phyloP scores from a whole-genome alignment of 1,140 invertebrate genomes.

The Drosophila busckii region DNA sequence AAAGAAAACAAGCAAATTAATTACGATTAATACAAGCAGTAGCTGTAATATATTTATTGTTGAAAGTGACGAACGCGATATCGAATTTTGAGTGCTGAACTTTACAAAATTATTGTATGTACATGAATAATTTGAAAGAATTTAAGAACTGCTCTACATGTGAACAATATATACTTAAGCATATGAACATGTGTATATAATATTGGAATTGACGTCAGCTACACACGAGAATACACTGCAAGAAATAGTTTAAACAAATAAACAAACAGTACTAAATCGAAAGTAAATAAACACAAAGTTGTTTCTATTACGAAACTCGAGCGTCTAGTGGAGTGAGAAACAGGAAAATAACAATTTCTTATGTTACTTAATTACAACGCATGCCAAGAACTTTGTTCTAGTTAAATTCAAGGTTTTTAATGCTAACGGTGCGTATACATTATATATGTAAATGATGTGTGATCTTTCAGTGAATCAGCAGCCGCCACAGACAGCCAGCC shows the following conservation, averaged over 20 bases:
- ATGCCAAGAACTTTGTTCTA: slow-evolving; percentile 46
- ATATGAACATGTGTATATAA: slow-evolving; percentile 23
- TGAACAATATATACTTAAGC: slow-evolving; percentile 29
- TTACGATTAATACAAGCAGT: slow-evolving; percentile 25
- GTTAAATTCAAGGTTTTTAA: slow-evolving; percentile 57
- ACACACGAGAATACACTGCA: slow-evolving; percentile 42
- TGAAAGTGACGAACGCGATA: slow-evolving; percentile 13
- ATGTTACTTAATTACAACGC: slow-evolving; percentile 37
- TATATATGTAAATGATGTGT: slow-evolving; percentile 10
- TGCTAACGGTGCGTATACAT: slow-evolving; percentile 67
- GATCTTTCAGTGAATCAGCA: slow-evolving; percentile 63
- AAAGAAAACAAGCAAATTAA: slow-evolving; percentile 18
- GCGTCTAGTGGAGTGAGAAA: slow-evolving; percentile 46
- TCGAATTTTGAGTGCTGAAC: slow-evolving; percentile 1
- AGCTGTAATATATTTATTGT: slow-evolving; percentile 24
- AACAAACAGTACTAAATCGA: slow-evolving; percentile 16
- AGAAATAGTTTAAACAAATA: slow-evolving; percentile 31
- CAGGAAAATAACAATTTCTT: slow-evolving; percentile 26
- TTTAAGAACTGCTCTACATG: slow-evolving; percentile 32
- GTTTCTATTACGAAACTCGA: slow-evolving; percentile 36
- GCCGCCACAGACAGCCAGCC: too few relatives aligned
- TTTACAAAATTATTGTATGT: slow-evolving; percentile 11
- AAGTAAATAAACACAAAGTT: slow-evolving; percentile 51
- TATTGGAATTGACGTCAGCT: slow-evolving; percentile 68
- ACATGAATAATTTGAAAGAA: slow-evolving; percentile 8